A percentile compares a stretch with the other conserved stretches of the same genome.
These are phyloP conservation scores for Anthopleura xanthogrammica DNA, from an alignment of 92 coral and sea anemone species.

Conservation along the genomic window DNA sequence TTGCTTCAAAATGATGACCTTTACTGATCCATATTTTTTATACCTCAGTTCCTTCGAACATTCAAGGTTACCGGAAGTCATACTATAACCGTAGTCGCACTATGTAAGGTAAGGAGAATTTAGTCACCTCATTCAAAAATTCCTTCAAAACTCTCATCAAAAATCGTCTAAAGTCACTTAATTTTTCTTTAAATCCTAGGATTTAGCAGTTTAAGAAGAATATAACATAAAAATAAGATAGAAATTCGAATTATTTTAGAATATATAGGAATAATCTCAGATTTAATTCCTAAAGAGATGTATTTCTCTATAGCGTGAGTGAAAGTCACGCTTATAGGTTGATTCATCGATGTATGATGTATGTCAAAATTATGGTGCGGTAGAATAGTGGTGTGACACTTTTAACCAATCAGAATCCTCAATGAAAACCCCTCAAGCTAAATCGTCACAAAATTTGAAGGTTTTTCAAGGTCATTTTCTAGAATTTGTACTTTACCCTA, in stretches of 20 bases:
- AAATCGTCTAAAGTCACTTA: not conserved
- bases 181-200: not conserved
- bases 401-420: conserved; percentile 19
- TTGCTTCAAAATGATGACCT: not conserved
- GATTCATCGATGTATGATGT: not conserved
- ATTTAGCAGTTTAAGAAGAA: not conserved
- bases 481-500: too few relatives aligned
- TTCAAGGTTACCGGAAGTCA: conserved; percentile 32
- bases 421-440: not conserved
- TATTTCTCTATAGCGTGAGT: conserved; percentile 4
- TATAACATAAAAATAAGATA: not conserved
- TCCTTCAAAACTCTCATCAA: not conserved
- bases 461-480: not conserved
- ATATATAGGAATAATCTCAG: not conserved
- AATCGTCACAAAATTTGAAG: not conserved
- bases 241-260: not conserved
- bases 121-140: not conserved
- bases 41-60: not conserved
- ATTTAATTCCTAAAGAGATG: too few relatives aligned
- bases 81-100: not conserved
- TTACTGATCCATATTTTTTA: not conserved
- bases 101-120: not conserved
- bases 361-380: not conserved
- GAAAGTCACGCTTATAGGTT: not conserved
- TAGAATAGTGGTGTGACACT: not conserved